A percentile compares a stretch with the other conserved stretches of the same genome.
These are phyloP conservation scores for Ammospiza nelsoni DNA, from an alignment of 2,113 vertebrate species.

Conservation along the genomic window DNA sequence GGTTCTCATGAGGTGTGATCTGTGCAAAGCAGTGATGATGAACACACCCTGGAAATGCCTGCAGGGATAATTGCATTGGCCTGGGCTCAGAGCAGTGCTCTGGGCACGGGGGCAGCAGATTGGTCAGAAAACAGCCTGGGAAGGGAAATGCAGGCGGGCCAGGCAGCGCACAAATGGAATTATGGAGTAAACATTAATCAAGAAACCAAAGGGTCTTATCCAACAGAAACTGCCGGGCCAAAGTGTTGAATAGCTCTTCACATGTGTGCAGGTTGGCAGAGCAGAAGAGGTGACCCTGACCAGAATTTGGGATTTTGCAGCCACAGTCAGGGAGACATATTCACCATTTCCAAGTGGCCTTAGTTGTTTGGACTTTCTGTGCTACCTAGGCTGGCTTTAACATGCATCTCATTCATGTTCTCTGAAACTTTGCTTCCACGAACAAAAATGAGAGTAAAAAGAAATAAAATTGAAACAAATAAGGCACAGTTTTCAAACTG, in stretches of 20 bases:
- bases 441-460: not conserved
- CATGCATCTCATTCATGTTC: not conserved
- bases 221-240: not conserved
- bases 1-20: not conserved
- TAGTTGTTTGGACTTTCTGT: not conserved
- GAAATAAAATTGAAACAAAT: not conserved
- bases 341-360: not conserved
- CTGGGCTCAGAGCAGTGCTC: not conserved
- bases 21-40: conserved; percentile 25
- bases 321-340: not conserved
- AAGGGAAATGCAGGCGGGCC: not conserved
- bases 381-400: not conserved
- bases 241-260: not conserved
- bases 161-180: not conserved
- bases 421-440: not conserved
- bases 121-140: not conserved
- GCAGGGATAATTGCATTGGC: not conserved
- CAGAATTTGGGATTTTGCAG: not conserved
- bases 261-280: fast-evolving
- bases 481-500: not conserved
- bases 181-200: not conserved
- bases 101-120: not conserved
- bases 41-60: not conserved
- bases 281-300: not conserved
- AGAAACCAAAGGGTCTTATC: not conserved